Evolutionary conservation across 2,797 vertebrate genomes (phyloP).

Genomic region (Oreochromis mossambicus): DNA sequence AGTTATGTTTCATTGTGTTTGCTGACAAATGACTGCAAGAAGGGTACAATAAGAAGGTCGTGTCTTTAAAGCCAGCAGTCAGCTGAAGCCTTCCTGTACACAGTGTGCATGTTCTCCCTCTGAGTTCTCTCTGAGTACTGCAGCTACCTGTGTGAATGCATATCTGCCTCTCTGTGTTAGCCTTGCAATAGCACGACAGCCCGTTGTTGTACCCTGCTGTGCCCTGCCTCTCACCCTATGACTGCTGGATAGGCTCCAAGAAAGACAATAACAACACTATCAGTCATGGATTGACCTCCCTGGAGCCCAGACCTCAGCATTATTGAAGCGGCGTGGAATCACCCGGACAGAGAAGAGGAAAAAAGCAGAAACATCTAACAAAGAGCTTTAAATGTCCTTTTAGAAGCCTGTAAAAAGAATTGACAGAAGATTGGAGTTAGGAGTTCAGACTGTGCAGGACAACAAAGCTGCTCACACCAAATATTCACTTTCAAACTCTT

Average conservation of each 20-base stretch:
- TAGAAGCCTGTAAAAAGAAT: background rate
- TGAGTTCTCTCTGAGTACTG: background rate
- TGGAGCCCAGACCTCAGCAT: background rate
- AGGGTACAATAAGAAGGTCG: background rate
- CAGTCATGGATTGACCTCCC: background rate
- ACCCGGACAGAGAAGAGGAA: background rate
- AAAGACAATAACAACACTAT: background rate
- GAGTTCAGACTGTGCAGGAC: background rate
- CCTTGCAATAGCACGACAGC: background rate
- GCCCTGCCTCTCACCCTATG: background rate
- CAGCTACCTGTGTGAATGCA: background rate
- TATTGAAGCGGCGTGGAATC: background rate
- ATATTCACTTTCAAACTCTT: background rate
- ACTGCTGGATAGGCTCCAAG: background rate
- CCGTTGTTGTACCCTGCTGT: background rate
- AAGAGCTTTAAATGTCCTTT: background rate
- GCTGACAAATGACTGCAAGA: background rate
- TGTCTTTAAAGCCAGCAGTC: background rate
- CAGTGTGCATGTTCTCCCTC: background rate
- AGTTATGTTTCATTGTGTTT: background rate
- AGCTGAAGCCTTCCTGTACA: background rate
- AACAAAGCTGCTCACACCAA: background rate
- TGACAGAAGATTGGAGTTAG: background rate
- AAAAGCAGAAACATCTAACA: background rate
- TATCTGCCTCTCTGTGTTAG: background rate